phyloP scores from a whole-genome alignment of 2,797 vertebrate genomes.

The Squalus acanthias region DNA sequence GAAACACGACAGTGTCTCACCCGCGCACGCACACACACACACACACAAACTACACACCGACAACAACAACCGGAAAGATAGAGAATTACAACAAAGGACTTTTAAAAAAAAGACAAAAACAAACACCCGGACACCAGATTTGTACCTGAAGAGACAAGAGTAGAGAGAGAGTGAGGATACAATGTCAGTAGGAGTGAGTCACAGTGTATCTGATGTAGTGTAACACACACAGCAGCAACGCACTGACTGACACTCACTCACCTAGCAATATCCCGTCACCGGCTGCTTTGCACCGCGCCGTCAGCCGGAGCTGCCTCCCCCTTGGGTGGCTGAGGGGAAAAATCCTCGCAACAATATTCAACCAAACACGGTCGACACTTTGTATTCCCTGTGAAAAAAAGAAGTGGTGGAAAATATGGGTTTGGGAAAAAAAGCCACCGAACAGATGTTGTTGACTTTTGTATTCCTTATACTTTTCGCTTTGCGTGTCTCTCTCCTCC shows the following conservation, averaged over 20 bases:
- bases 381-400: neutral
- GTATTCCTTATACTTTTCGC: neutral
- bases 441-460: neutral
- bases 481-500: neutral
- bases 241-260: conserved; percentile 32
- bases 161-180: conserved; percentile 17
- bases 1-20: conserved; percentile 19
- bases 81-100: neutral
- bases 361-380: neutral
- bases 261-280: neutral
- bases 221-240: conserved; percentile 17
- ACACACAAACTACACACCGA: neutral
- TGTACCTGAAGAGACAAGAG: neutral
- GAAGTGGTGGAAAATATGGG: neutral
- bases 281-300: neutral
- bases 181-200: conserved; percentile 36
- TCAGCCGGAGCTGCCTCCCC: neutral
- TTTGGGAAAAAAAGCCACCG: neutral
- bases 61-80: neutral
- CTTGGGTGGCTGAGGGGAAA: neutral
- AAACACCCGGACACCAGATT: neutral
- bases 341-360: neutral
- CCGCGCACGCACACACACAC: neutral
- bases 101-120: neutral
- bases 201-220: conserved; percentile 36